These are phyloP conservation scores for Thalassophryne amazonica DNA, from an alignment of 2,797 vertebrate species.

Conservation along the genomic window DNA sequence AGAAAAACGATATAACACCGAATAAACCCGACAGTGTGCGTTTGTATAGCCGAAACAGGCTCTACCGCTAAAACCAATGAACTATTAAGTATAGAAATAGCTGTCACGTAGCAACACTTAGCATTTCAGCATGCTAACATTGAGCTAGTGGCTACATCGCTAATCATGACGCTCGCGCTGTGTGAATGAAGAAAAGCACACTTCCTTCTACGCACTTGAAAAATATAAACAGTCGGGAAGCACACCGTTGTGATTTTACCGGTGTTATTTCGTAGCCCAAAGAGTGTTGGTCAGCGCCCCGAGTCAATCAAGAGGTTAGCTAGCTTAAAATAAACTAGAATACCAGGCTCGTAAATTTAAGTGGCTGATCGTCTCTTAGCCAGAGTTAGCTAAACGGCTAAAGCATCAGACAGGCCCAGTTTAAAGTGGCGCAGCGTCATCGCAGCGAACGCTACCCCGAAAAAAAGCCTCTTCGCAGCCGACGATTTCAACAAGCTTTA, in stretches of 20 bases:
- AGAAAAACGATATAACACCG: fast-evolving
- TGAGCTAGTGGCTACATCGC: slow-evolving; percentile 61
- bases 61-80: fast-evolving
- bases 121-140: slow-evolving; percentile 45
- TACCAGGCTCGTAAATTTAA: slow-evolving; percentile 40
- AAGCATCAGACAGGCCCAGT: slow-evolving; percentile 55
- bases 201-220: slow-evolving; percentile 81
- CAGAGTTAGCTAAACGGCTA: slow-evolving; percentile 59
- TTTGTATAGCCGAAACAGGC: neutral
- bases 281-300: fast-evolving
- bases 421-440: slow-evolving; percentile 81
- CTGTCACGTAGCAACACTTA: slow-evolving; percentile 19
- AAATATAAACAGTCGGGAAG: slow-evolving; percentile 61
- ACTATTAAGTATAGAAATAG: slow-evolving; percentile 9
- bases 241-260: neutral
- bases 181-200: slow-evolving; percentile 64
- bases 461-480: slow-evolving; percentile 44
- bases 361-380: slow-evolving; percentile 47
- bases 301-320: neutral
- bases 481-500: slow-evolving; percentile 25
- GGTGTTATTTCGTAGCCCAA: neutral
- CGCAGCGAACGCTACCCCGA: slow-evolving; percentile 73
- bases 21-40: too few species aligned
- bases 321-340: slow-evolving; percentile 11
- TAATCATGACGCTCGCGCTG: slow-evolving; percentile 41